Percentiles rank a stretch among this genome's conserved stretches.
These are phyloP conservation scores for Carpatolechia fugitivella DNA, from an alignment of 2,888 invertebrate species.

Conservation along the genomic window DNA sequence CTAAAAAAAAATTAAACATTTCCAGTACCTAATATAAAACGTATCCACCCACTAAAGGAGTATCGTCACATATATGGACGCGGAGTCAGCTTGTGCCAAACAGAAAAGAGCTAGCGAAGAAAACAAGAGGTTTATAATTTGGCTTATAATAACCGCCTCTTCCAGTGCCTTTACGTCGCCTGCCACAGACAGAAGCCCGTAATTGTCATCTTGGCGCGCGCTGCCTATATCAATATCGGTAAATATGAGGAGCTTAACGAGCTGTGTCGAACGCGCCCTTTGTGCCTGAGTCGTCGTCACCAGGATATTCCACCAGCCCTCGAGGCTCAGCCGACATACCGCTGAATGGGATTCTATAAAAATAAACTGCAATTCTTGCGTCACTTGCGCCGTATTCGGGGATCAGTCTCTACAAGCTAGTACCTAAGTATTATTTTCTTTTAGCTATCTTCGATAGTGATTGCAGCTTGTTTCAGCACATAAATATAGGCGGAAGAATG, in stretches of 20 bases:
- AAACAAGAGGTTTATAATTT: not conserved
- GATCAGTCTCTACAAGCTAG: not conserved
- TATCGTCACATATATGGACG: too few relatives aligned
- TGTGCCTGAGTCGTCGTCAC: conserved; percentile 18
- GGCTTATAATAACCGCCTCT: not conserved
- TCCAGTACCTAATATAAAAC: too few relatives aligned
- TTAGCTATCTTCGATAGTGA: not conserved
- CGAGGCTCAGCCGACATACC: not conserved
- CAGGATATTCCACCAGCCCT: not conserved
- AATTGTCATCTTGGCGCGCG: conserved; percentile 54
- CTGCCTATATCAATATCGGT: conserved; percentile 59
- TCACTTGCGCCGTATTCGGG: conserved; percentile 1
- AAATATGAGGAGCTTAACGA: conserved; percentile 50
- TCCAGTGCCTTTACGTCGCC: conserved; percentile 7
- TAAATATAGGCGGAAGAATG: too few relatives aligned
- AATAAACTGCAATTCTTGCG: conserved; percentile 8
- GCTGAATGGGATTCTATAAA: conserved; percentile 7
- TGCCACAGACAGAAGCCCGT: conserved; percentile 28
- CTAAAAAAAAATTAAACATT: too few relatives aligned
- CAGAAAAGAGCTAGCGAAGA: too few relatives aligned
- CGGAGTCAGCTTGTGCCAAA: too few relatives aligned
- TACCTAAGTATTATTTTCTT: not conserved
- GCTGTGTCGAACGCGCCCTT: conserved; percentile 36
- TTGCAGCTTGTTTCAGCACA: too few relatives aligned
- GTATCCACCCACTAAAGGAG: too few relatives aligned